These are phyloP conservation scores for Xestia c-nigrum DNA, from an alignment of 2,888 invertebrate genomes.

Conservation along the genomic window DNA sequence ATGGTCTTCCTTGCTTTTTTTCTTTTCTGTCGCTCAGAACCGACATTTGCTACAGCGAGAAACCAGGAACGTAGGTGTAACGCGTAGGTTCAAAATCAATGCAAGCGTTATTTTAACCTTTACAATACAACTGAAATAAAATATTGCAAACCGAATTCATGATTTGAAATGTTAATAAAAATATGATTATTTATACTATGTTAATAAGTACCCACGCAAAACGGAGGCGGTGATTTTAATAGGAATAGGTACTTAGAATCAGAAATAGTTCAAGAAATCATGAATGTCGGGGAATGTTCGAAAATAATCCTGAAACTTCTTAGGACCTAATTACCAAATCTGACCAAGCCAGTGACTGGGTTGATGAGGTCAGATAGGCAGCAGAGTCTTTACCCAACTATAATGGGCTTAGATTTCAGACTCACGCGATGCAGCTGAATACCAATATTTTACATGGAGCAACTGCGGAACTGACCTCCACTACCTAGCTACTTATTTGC, in stretches of 20 bases:
- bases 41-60: neutral
- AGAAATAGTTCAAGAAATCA: neutral
- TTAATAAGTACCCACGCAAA: neutral
- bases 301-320: neutral
- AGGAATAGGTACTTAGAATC: neutral
- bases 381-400: neutral
- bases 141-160: constrained; percentile 16
- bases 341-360: neutral
- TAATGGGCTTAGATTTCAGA: neutral
- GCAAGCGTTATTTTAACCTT: constrained; percentile 45
- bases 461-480: neutral
- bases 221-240: neutral
- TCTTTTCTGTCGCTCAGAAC: neutral
- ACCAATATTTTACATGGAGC: neutral
- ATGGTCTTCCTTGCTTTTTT: neutral
- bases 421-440: neutral
- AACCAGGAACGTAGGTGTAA: constrained; percentile 21
- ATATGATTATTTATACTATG: neutral
- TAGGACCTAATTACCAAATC: neutral
- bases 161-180: constrained; percentile 21
- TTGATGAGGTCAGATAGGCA: neutral
- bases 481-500: neutral
- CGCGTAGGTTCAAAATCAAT: constrained; percentile 31
- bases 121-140: constrained; percentile 13
- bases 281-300: neutral